Percentiles rank a stretch among this genome's conserved stretches.
Evolutionary conservation across 2,888 invertebrate species (phyloP).

Genomic region (Lasioglossum villosulum): DNA sequence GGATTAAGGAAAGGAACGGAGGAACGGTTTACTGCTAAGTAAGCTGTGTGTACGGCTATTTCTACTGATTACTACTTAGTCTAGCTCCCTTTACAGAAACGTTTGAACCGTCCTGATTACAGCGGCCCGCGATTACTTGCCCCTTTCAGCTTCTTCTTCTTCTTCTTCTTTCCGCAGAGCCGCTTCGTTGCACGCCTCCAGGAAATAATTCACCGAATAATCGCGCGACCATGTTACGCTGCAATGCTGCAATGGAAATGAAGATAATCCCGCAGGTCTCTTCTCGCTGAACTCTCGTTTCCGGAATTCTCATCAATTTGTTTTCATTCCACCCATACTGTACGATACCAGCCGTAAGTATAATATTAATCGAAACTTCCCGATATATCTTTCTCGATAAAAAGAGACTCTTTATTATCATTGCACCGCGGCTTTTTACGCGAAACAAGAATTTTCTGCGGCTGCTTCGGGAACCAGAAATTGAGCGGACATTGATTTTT

Average conservation of each 20-base stretch:
- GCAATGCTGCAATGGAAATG: slow-evolving; percentile 1
- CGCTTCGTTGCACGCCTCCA: neutral
- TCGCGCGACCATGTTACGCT: neutral
- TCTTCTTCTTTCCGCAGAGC: neutral
- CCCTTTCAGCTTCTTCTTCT: slow-evolving; percentile 4
- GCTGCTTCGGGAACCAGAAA: neutral
- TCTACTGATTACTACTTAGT: slow-evolving; percentile 48
- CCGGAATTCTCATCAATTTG: neutral
- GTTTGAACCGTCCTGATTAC: slow-evolving; percentile 30
- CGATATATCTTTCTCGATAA: neutral
- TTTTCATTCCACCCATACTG: neutral
- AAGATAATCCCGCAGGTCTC: neutral
- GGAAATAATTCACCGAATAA: slow-evolving; percentile 7
- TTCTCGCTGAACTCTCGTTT: neutral
- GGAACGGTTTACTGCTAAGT: slow-evolving; percentile 24
- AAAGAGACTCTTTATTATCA: neutral
- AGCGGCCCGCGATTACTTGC: slow-evolving; percentile 21
- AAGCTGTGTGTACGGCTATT: slow-evolving; percentile 35
- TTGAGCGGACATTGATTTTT: neutral
- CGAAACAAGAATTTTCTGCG: neutral
- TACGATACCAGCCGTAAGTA: neutral
- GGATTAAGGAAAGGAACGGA: slow-evolving; percentile 41
- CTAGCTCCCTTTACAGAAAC: slow-evolving; percentile 14
- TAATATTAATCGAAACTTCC: neutral
- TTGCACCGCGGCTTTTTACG: neutral